Conservation (phyloP, 2,797 vertebrate species). For the Neomorphus geoffroyi region DNA sequence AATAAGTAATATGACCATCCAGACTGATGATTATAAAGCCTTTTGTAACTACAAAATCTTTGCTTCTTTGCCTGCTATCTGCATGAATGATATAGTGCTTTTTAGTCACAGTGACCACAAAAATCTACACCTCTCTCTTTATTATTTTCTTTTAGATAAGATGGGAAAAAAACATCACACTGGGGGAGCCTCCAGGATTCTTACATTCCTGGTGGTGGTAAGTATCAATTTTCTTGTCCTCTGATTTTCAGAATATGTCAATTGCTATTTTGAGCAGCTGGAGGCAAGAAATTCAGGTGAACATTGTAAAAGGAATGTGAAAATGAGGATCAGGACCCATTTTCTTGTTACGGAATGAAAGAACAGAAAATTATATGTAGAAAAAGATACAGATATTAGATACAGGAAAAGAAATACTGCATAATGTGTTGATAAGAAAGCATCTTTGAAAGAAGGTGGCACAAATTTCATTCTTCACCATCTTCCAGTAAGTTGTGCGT, state of each 20-base stretch:
- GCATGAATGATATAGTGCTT: neutral
- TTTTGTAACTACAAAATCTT: neutral
- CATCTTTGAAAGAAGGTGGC: neutral
- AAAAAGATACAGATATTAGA: neutral
- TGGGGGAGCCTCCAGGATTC: conserved; percentile 98
- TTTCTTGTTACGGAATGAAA: neutral
- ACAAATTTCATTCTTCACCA: neutral
- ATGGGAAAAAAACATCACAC: conserved; percentile 99
- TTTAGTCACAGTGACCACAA: neutral
- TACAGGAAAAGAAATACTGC: neutral
- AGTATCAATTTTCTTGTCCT: conserved; percentile 72
- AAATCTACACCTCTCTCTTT: conserved; percentile 14
- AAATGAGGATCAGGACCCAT: neutral
- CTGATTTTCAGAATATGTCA: neutral
- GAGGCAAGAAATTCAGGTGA: neutral
- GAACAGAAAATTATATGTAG: neutral
- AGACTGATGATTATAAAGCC: neutral
- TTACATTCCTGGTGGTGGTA: conserved; percentile 99
- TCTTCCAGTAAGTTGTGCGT: neutral
- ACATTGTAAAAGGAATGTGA: neutral
- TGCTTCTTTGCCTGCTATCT: neutral
- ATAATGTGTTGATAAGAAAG: neutral
- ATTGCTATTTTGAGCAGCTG: neutral
- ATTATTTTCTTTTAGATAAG: conserved; percentile 87
- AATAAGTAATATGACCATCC: neutral